Evolutionary conservation across 2,797 vertebrate genomes (phyloP), one percentile per base, ranked within the genome.

Genomic region (Nyctalus aviator): DNA sequence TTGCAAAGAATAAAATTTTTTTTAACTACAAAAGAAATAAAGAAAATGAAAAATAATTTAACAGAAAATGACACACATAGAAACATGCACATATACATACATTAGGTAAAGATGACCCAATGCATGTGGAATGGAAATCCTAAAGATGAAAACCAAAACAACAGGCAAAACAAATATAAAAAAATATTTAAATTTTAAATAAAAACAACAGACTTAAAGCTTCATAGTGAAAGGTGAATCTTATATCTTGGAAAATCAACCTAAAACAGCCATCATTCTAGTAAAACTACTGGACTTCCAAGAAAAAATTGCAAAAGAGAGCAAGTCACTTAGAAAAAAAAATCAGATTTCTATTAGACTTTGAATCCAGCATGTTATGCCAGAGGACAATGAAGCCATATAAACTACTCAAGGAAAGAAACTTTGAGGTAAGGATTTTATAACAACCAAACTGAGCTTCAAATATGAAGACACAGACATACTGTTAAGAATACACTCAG

Each of bases 11-110:
- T 66, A 75, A 62, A 86, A 35, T 2, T 0, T 1, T 35, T 35
- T 81, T 69, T 75, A 59, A 92, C 85, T 81, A 27, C 53, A 81
- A 62, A 57, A 73, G n/a, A 59, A 89, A 91, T n/a, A 35, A 73
- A 79, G 46, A 55, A 85, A 84, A 2, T 57, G 9, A 83, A 88
- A 93, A 83, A 50, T 44, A 5, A 71, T 35, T 44, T 44, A 64
- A 72, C 86, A 93, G 21, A 84, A 93, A 71, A 89, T 59, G 50
- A 21, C 20, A 44, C 21, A 71, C 23, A 12, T 30, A 50, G 1
- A n/a, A 9, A 44, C 6, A 2, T 0, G 2, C 18, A 62, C 14
- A 41, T 3, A 75, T 4, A 59, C 35, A 69, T 6, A 30, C 20
- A 13, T 53, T 75, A 6, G 7, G 11, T 44, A 71, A 76, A 84